Conservation (phyloP, 2,797 vertebrate species). For the Tympanoctomys barrerae region DNA sequence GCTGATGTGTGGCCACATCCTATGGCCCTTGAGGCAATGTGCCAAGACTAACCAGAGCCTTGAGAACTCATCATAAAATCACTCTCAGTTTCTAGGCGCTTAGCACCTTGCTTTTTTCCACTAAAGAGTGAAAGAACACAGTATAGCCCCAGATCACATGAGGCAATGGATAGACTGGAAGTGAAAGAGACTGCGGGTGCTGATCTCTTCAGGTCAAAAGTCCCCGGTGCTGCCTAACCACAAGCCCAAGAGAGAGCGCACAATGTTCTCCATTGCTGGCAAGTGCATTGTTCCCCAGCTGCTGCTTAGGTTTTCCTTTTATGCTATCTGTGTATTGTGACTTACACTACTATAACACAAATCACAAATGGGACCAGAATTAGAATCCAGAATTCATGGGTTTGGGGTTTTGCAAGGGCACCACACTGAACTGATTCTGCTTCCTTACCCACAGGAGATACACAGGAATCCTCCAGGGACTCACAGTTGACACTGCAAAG, state of each 20-base stretch:
- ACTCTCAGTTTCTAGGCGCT: background rate
- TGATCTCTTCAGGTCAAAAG: fast-evolving
- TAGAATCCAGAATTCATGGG: fast-evolving
- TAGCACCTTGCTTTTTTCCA: fast-evolving
- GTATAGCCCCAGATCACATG: fast-evolving
- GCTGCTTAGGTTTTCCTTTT: fast-evolving
- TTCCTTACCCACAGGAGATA: fast-evolving
- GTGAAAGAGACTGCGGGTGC: background rate
- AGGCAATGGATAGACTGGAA: background rate
- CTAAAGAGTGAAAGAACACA: background rate
- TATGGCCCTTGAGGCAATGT: fast-evolving
- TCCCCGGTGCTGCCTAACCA: background rate
- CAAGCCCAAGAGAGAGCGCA: fast-evolving
- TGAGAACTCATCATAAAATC: fast-evolving
- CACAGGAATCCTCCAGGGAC: fast-evolving
- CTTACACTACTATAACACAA: background rate
- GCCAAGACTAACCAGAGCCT: background rate
- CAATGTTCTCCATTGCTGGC: fast-evolving
- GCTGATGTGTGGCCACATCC: fast-evolving
- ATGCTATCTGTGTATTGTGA: background rate
- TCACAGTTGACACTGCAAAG: fast-evolving
- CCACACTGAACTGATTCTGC: fast-evolving
- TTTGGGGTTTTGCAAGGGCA: fast-evolving
- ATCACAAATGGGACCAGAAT: fast-evolving
- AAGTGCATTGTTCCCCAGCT: fast-evolving